Conservation (phyloP, 2,113 vertebrate genomes). For the Chlorodrepanis virens region DNA sequence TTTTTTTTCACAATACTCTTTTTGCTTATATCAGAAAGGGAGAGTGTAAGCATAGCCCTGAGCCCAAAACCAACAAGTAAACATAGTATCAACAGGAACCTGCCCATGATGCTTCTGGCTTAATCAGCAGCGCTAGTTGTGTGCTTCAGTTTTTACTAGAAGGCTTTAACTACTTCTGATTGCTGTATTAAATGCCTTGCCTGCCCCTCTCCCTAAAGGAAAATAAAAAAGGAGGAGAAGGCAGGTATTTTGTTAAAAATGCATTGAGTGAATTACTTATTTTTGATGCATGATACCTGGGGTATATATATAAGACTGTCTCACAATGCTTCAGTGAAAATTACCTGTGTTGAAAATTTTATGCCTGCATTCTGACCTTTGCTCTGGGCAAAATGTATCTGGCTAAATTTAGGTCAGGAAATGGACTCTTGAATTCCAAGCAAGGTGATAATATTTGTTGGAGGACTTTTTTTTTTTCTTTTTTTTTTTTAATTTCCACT, state of each 20-base stretch:
- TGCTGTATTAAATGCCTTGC: background rate
- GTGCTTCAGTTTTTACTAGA: background rate
- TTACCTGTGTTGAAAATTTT: background rate
- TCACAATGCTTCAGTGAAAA: background rate
- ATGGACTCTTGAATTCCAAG: background rate
- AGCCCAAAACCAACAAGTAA: background rate
- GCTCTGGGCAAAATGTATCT: background rate
- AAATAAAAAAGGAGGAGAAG: background rate
- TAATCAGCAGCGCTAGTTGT: background rate
- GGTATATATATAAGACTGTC: background rate
- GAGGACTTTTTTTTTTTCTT: background rate
- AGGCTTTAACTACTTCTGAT: background rate
- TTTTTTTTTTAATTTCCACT: background rate
- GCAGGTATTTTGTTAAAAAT: background rate
- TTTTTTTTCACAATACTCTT: background rate
- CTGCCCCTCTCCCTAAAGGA: fast-evolving
- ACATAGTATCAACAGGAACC: background rate
- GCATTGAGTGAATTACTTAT: background rate
- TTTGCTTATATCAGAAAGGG: background rate
- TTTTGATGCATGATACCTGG: background rate
- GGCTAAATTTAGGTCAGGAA: conserved; percentile 8
- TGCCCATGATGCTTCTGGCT: background rate
- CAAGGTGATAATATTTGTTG: background rate
- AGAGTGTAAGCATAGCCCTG: background rate
- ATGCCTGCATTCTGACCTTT: background rate